Evolutionary conservation across 2,888 invertebrate genomes (phyloP), one percentile per base, ranked within the genome.

Genomic region (Petrolisthes manimaculis): DNA sequence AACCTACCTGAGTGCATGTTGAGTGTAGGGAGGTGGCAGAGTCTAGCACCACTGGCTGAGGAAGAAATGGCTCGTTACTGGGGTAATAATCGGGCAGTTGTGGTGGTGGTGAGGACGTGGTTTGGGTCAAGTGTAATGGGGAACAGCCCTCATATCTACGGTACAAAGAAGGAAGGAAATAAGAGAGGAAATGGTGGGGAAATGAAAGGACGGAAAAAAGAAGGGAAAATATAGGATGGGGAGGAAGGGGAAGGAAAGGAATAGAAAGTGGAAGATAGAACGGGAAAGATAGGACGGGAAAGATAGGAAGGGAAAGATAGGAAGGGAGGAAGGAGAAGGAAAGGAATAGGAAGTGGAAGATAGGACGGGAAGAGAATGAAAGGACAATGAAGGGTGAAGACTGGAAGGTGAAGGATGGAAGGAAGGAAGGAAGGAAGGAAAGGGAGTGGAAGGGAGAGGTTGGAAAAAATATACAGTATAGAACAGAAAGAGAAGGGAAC

Each of bases 261-360:
- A 71, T 51, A 69, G 82, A 83, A 51, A 83, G 53, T 37, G 53
- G 69, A 69, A 51, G 69, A 69, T 37, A 83, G 83, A 83, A 24
- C n/a, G 53, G 71, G 83, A 82, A 37, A 71, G 71, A 83, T 51
- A 53, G 71, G 54, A n/a, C 37, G 83, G 53, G 54, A n/a, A 24
- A 69, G 82, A 67, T 24, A 61, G 9, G 37, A 67, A 1, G 61
- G 5, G 21, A 55, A 21, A 56, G 5, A 21, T 12, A 56, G 56
- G n/a, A 9, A 54, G 56, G n/a, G 2, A 81, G 56, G 1, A 24
- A 81, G 82, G 9, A 61, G 14, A 24, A 21, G 71, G 69, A 24
- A 67, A 24, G 74, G n/a, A 71, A 69, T 55, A 69, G 61, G n/a
- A 5, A 82, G 37, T 2, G 67, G 12, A n/a, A 53, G 69, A 37